A percentile compares a stretch with the other conserved stretches of the same genome.
phyloP scores from a whole-genome alignment of 53 echinoderm and acorn worm species.

The Mesocentrotus franciscanus region DNA sequence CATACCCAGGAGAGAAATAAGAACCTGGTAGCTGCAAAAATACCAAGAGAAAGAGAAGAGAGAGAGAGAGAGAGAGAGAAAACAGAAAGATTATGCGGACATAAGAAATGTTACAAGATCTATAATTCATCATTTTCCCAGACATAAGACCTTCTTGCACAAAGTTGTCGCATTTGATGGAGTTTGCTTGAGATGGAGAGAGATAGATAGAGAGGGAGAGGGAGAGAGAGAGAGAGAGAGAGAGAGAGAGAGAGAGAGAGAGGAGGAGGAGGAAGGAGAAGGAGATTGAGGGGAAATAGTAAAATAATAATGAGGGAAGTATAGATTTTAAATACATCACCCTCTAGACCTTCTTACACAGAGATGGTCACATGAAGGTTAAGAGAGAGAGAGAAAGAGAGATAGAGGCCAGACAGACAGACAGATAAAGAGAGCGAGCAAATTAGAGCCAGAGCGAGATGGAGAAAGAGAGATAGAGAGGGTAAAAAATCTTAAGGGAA shows the following conservation, averaged over 20 bases:
- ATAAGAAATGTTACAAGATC: too few relatives aligned
- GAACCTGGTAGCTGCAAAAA: too few relatives aligned
- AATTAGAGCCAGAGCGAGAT: not conserved
- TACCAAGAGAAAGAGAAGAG: too few relatives aligned
- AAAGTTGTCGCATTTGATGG: not conserved
- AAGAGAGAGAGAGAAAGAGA: not conserved
- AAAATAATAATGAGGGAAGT: too few relatives aligned
- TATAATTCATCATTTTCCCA: too few relatives aligned
- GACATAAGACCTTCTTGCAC: not conserved
- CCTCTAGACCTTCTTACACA: too few relatives aligned
- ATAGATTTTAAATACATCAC: too few relatives aligned
- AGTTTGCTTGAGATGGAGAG: not conserved
- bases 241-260: not conserved
- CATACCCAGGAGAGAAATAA: too few relatives aligned
- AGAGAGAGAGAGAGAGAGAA: too few relatives aligned
- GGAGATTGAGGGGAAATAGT: not conserved
- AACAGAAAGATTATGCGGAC: too few relatives aligned
- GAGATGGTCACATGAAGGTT: not conserved
- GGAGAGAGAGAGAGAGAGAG: not conserved
- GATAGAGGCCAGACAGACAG: not conserved
- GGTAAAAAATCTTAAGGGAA: too few relatives aligned
- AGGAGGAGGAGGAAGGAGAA: not conserved
- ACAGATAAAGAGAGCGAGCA: not conserved
- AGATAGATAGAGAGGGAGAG: not conserved
- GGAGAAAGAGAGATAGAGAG: not conserved